Base-by-base conservation (phyloP, 2,113 vertebrate species). In the Rhinolophus sinicus region DNA sequence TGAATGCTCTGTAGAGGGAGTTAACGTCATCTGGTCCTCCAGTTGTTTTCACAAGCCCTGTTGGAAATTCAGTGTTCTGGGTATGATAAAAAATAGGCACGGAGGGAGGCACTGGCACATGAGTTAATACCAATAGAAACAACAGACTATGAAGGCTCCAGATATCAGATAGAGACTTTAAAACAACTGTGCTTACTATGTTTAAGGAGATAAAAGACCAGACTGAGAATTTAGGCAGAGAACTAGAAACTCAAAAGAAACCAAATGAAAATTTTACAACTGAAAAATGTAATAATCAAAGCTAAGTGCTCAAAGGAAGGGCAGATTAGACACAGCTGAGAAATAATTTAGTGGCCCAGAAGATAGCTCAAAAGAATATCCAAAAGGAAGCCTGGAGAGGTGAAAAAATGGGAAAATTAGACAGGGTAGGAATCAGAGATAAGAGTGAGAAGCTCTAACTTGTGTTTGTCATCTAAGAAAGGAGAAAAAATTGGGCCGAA, bases 231-330 rank as follows among this genome's bases (percentile, higher is more conserved):
- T 91, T 84, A 69, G 85, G 21, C 56, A 84, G 58, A 75, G 52
- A 93, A n/a, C 35, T 52, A n/a, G 44, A 81, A 88, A 75, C 52
- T 88, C 15, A 70, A 65, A 81, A 84, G 78, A 21, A 83, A 64
- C 28, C 54, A 73, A 54, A 72, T 80, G 84, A 90, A 93, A 76
- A 84, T 62, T 62, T 60, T 69, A 9, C 52, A 93, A 80, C 40
- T 47, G 35, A 77, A 56, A 88, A 92, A 50, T 87, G n/a, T 78
- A 70, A 54, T 60, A 67, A 83, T 84, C 8, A n/a, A 69, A 89
- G 83, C 62, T 86, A 90, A 73, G 28, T 78, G 84, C 47, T 86
- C 62, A 82, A 28, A 83, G 47, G 75, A 94, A 87, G n/a, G 35
- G 10, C 50, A 87, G 12, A 52, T 91, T 87, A 90, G 92, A 83